Base-by-base conservation (phyloP, 2,888 invertebrate species). In the Dasysyrphus albostriatus region DNA sequence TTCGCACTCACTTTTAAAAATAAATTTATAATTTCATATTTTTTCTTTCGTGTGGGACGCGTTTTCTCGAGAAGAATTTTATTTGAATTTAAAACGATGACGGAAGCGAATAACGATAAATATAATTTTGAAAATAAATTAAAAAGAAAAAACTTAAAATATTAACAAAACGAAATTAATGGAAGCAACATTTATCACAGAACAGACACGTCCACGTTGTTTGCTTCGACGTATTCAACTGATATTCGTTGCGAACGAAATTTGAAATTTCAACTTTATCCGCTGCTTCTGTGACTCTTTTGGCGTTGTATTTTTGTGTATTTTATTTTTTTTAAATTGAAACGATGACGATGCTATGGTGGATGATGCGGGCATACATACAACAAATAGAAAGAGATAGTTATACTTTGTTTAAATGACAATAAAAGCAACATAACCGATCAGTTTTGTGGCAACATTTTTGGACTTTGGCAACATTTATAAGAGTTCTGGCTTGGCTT, bases 241-340 rank as follows among this genome's bases (percentile, higher is more conserved):
- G 83, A 83, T 24, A 29, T 83, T 65, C 72, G 67, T 79, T 88
- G 54, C 58, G 78, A 83, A 83, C 5, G 59, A 72, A 83, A 75
- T 88, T 88, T 88, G 37, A 83, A 88, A 83, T 88, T 76, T 88
- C 73, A 88, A 83, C 79, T 88, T 14, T 74, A 44, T 65, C 65
- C 32, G n/a, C 51, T 82, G 59, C 49, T 42, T 42, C 14, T 34
- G 42, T 44, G 32, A 19, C 67, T 44, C 54, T 42, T 14, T 44
- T 79, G 44, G 56, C 73, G 51, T 51, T 54, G 51, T 69, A 39
- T 39, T 63, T 63, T 29, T 63, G 3, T 44, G 42, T 63, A 19
- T 49, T 37, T 49, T 32, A 47, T 49, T 69, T 69, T 49, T 69
- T 69, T 54, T 39, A 69, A 54, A 54, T 54, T 16, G 16, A 69